phyloP scores from a whole-genome alignment of 2,888 invertebrate genomes.

The Bruchidius siliquastri region DNA sequence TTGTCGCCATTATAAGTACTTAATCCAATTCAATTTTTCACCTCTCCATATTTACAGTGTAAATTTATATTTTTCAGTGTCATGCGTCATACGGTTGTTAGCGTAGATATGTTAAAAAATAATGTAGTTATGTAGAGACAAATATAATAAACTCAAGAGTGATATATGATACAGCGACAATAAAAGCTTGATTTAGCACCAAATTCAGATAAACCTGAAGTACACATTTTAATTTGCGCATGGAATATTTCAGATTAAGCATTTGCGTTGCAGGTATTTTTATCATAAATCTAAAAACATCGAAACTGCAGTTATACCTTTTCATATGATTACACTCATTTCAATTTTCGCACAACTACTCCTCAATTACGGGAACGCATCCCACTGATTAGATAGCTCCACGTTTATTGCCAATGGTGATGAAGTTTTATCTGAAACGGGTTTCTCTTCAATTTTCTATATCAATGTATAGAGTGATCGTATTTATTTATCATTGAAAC shows the following conservation, averaged over 20 bases:
- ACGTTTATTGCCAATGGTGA: too few species aligned
- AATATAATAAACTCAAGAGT: neutral
- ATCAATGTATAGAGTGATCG: too few species aligned
- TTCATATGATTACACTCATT: neutral
- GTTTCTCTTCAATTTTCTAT: too few species aligned
- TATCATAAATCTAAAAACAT: neutral
- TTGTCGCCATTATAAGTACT: neutral
- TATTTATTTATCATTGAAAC: too few species aligned
- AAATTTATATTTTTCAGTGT: neutral
- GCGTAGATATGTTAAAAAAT: neutral
- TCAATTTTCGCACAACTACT: too few species aligned
- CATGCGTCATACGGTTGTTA: neutral
- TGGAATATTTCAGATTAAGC: neutral
- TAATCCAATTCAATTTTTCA: neutral
- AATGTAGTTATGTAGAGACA: neutral
- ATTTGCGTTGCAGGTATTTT: neutral
- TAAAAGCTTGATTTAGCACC: conserved; percentile 3
- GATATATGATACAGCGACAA: neutral
- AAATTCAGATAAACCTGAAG: conserved; percentile 1
- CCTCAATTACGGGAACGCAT: too few species aligned
- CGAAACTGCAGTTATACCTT: neutral
- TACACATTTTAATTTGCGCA: neutral
- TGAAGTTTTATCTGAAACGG: too few species aligned
- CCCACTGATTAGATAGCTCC: too few species aligned
- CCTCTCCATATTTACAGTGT: neutral